A percentile compares a stretch with the other conserved stretches of the same genome.
These are phyloP conservation scores for Ditylenchus dipsaci DNA, from an alignment of 1,140 invertebrate genomes.

Conservation along the genomic window DNA sequence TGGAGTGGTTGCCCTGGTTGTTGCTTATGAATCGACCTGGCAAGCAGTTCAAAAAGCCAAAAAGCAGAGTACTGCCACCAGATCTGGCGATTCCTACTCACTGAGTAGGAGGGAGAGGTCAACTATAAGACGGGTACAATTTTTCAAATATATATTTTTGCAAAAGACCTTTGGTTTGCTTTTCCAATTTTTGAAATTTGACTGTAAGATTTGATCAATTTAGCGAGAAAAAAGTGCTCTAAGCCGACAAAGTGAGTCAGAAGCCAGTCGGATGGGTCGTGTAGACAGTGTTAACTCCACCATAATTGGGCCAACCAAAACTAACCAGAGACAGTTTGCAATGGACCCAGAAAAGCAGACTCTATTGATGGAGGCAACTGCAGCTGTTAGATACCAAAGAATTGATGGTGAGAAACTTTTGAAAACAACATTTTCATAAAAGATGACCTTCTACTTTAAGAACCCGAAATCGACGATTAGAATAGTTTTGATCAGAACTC, in stretches of 20 bases:
- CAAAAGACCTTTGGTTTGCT: too few species aligned
- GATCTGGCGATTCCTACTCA: neutral
- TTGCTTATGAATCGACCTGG: constrained; percentile 84
- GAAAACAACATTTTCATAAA: too few species aligned
- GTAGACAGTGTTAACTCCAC: constrained; percentile 7
- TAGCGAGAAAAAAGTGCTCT: neutral
- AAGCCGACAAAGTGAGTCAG: constrained; percentile 15
- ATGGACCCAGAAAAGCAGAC: constrained; percentile 10
- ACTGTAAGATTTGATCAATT: neutral
- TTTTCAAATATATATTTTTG: too few species aligned
- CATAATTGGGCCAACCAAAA: neutral
- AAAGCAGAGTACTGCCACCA: constrained; percentile 4
- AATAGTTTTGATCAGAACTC: too few species aligned
- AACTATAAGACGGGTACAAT: too few species aligned
- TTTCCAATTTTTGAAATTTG: too few species aligned
- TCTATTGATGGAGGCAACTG: constrained; percentile 4
- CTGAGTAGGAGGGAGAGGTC: too few species aligned
- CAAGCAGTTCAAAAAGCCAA: constrained; percentile 36
- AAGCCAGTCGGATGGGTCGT: constrained; percentile 9
- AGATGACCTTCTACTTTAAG: too few species aligned
- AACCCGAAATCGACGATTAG: too few species aligned
- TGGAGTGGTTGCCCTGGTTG: constrained; percentile 91
- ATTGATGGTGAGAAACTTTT: neutral
- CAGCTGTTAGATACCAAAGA: neutral
- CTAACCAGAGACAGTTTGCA: neutral